Base-by-base conservation (phyloP, 64 coral and sea anemone genomes). In the Montipora cactus region DNA sequence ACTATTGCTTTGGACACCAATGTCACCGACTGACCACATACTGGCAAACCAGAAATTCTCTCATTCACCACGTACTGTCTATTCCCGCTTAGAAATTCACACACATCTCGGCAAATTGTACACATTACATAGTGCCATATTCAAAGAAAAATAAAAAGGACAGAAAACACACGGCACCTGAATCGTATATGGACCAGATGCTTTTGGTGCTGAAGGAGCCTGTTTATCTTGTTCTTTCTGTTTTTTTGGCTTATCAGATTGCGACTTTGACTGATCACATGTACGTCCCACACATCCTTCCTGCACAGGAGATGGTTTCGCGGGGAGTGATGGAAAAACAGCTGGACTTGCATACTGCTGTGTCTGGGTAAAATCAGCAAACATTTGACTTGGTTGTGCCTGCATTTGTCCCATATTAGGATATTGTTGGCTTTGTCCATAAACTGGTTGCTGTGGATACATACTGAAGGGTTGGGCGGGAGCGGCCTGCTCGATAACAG, bases 221-320 rank as follows among this genome's bases (percentile, higher is more conserved):
- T 68, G 87, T 66, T 55, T 76, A 18, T 62, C 13, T 44, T 90
- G 81, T 20, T 80, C 59, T 12, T 74, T 79, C 59, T 23, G 8
- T 58, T 83, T 77, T 18, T 57, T 59, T 79, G 88, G 71, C 50
- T 93, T 89, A 37, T 52, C 49, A 69, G 20, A 46, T 45, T 20
- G 57, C 18, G 47, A 51, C 14, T 72, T 89, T 51, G 64, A 64
- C 71, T 94, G 71, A 21, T 81, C 74, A 51, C 93, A 95, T 69
- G 83, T 68, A 16, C 79, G 51, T 10, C 93, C 93, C 69, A 90
- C 81, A 57, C 93, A 95, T n/a, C 89, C 89, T 47, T 78, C 87
- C 25, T 95, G 88, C 28, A 95, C 57, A 14, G 93, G 93, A 14
- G 82, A 71, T 12, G 82, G 44, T 20, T 44, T 70, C 50, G 82